These are phyloP conservation scores for Chrysaora quinquecirrha DNA, from an alignment of 30 jellyfish, hydroid and myxozoan genomes.

Conservation along the genomic window DNA sequence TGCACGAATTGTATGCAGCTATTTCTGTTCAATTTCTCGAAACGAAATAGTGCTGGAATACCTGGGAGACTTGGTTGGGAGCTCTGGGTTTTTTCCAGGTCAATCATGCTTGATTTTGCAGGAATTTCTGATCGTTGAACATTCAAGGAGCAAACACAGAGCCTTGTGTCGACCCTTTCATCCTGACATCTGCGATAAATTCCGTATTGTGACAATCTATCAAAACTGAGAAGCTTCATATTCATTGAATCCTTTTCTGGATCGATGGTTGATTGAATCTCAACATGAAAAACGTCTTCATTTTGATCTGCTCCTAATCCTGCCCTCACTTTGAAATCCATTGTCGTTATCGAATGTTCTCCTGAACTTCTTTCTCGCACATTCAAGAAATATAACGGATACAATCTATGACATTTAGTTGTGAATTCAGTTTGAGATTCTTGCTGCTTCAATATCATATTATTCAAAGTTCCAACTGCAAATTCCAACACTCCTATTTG, in stretches of 20 bases:
- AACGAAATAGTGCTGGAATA: neutral
- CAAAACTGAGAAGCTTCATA: constrained; percentile 72
- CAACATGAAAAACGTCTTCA: constrained; percentile 73
- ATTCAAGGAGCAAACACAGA: constrained; percentile 82
- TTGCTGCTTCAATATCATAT: constrained; percentile 53
- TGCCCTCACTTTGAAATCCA: constrained; percentile 66
- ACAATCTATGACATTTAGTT: constrained; percentile 50
- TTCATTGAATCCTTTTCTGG: constrained; percentile 8
- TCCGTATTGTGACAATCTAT: constrained; percentile 85
- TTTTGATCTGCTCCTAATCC: constrained; percentile 74
- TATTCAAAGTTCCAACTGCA: constrained; percentile 87
- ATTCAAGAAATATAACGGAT: constrained; percentile 58
- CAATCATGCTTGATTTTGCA: neutral
- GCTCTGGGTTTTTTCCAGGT: neutral
- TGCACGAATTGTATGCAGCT: constrained; percentile 8
- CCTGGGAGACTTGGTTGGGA: constrained; percentile 5
- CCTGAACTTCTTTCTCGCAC: constrained; percentile 78
- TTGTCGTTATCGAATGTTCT: constrained; percentile 46
- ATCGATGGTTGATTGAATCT: constrained; percentile 54
- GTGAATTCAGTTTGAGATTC: neutral
- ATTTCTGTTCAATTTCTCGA: neutral
- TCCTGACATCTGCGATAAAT: constrained; percentile 83
- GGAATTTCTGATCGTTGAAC: neutral
- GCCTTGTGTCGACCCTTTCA: constrained; percentile 54
- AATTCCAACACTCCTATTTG: constrained; percentile 77